phyloP scores from a whole-genome alignment of 2,113 vertebrate species.

The Bos javanicus region DNA sequence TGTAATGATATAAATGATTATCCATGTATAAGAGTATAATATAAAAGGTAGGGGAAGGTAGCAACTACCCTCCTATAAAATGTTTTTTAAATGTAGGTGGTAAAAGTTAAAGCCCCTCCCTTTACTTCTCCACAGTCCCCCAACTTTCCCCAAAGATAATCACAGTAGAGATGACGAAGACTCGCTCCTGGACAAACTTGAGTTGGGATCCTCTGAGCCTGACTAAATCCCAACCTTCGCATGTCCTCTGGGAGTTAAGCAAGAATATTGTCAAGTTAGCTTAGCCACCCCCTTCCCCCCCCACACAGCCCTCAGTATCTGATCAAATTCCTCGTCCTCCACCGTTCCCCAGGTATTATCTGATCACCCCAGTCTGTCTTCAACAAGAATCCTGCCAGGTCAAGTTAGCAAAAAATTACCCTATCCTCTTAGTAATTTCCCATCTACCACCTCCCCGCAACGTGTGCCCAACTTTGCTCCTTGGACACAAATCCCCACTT shows the following conservation, averaged over 20 bases:
- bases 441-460: background rate
- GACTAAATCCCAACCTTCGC: background rate
- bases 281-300: accelerated
- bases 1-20: slow-evolving; percentile 50
- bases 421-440: background rate
- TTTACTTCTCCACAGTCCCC: background rate
- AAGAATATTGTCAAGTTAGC: background rate
- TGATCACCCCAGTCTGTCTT: background rate
- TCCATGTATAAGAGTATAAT: background rate
- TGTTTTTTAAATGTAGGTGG: background rate
- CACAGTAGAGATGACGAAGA: background rate
- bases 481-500: background rate
- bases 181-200: background rate
- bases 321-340: background rate
- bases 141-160: background rate
- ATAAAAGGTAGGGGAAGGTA: background rate
- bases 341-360: background rate
- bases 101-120: background rate
- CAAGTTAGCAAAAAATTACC: background rate
- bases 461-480: background rate
- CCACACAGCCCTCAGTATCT: background rate
- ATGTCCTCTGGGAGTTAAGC: background rate
- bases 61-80: background rate
- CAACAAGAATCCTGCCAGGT: background rate
- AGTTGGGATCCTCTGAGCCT: background rate